A percentile compares a stretch with the other conserved stretches of the same genome.
These are phyloP conservation scores for Sabatieria punctata DNA, from an alignment of 2,888 invertebrate genomes.

Conservation along the genomic window DNA sequence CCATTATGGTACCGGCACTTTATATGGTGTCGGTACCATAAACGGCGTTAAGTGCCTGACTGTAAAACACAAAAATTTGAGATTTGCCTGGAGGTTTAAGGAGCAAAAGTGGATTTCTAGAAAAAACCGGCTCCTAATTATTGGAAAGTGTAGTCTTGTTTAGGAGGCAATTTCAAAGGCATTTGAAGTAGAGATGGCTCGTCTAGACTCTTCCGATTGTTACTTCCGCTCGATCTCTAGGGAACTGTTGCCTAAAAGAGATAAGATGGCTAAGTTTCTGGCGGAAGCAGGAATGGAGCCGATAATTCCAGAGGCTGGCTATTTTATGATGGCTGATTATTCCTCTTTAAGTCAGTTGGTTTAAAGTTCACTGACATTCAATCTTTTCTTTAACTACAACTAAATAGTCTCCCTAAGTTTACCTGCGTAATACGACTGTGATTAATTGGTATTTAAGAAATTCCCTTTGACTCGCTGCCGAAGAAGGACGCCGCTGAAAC, in stretches of 20 bases:
- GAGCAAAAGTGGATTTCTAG: no score
- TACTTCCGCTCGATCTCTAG: conserved; percentile 59
- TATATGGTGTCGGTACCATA: no score
- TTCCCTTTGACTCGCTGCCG: conserved; percentile 42
- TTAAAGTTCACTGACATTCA: no score
- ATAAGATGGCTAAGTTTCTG: conserved; percentile 56
- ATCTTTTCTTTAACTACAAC: no score
- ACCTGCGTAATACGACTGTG: conserved; percentile 47
- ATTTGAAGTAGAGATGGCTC: conserved; percentile 63
- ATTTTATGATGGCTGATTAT: conserved; percentile 91
- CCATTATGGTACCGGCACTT: no score
- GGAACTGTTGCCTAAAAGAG: conserved; percentile 58
- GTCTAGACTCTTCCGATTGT: conserved; percentile 54
- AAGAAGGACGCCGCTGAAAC: conserved; percentile 28
- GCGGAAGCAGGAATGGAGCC: conserved; percentile 66
- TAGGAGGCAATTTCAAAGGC: conserved; percentile 77
- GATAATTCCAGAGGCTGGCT: conserved; percentile 84
- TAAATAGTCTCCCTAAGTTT: conserved; percentile 12
- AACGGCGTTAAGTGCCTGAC: no score
- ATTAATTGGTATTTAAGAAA: no score
- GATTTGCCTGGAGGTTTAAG: no score
- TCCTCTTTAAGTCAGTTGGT: conserved; percentile 50
- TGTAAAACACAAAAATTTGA: no score
- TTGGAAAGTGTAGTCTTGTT: conserved; percentile 10
- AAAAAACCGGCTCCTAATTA: no score